Base-by-base conservation (phyloP, 2,888 invertebrate genomes). In the Cataglyphis livida region DNA sequence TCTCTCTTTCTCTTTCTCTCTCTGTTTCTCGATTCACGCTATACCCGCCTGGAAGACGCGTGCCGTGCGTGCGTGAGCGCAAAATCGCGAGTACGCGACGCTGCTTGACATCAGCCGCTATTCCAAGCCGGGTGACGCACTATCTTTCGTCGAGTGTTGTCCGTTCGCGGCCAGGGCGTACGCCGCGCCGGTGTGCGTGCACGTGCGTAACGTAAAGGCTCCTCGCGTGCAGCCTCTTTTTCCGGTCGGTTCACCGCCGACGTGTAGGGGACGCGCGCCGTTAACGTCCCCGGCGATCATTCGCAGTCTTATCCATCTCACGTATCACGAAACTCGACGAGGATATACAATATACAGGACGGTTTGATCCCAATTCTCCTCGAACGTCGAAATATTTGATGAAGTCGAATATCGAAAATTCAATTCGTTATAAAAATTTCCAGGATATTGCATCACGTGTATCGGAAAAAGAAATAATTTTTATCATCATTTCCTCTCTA, bases 41-140 rank as follows among this genome's bases (percentile, higher is more conserved):
- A 15, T 18, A 54, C 9, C 28, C 28, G 76, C 15, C n/a, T 12
- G 41, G 25, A 35, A 59, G 66, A 59, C 15, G 44, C 48, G 54
- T 48, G 70, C 4, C 62, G 41, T 54, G 64, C 74, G 62, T 41
- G 51, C 64, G 57, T 32, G 64, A 51, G 25, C 44, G 61, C 15
- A 48, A 35, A 48, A 65, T 21, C 59, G 75, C 68, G 38, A 70
- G 54, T 84, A 65, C 54, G 61, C 73, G 57, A 85, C 88, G 93
- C 44, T 12, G 44, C 92, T 93, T 94, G 93, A 93, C 93, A 94
- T 94, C 94, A 94, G 92, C 89, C 82, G 92, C 93, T 94, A 94
- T 94, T 94, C 94, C 93, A 93, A 93, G 93, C 92, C 84, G 90
- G 88, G 88, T 94, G 94, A 94, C 94, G 94, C 94, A 94, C 87